A percentile compares a stretch with the other conserved stretches of the same genome.
These are phyloP conservation scores for Phyllopteryx taeniolatus DNA, from an alignment of 2,113 vertebrate species.

Conservation along the genomic window DNA sequence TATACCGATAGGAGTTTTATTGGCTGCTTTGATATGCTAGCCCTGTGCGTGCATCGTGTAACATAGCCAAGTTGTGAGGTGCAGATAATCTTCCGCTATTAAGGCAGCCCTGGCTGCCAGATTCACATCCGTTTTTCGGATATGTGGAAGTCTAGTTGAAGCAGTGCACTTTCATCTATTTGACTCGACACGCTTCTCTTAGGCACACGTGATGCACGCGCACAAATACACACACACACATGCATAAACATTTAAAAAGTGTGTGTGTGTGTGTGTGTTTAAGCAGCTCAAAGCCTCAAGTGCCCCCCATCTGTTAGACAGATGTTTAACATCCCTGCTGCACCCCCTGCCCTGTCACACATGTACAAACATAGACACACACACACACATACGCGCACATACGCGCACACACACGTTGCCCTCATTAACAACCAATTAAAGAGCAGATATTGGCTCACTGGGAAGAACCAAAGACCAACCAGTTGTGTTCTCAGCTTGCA, in stretches of 20 bases:
- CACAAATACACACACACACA: conserved; percentile 11
- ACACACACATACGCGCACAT: conserved; percentile 19
- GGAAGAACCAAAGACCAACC: conserved; percentile 62
- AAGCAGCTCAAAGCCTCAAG: conserved; percentile 42
- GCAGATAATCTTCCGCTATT: conserved; percentile 42
- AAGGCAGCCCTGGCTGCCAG: conserved; percentile 38
- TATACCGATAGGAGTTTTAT: neutral
- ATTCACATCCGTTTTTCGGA: conserved; percentile 36
- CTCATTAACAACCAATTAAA: conserved; percentile 74
- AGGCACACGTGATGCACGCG: neutral
- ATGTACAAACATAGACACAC: conserved; percentile 6
- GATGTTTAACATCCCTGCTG: conserved; percentile 50
- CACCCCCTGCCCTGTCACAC: conserved; percentile 19
- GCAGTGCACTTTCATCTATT: conserved; percentile 6
- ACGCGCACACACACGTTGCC: conserved; percentile 19
- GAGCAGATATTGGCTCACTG: conserved; percentile 62
- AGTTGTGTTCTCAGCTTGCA: conserved; percentile 41
- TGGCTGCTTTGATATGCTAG: neutral
- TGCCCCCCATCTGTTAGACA: conserved; percentile 51
- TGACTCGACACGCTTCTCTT: neutral
- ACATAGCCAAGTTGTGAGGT: conserved; percentile 14
- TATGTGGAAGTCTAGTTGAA: conserved; percentile 18
- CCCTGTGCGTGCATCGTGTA: conserved; percentile 10
- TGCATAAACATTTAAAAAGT: neutral
- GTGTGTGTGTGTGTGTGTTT: neutral